phyloP scores from a whole-genome alignment of 2,113 vertebrate species.

The Phaethornis superciliosus region DNA sequence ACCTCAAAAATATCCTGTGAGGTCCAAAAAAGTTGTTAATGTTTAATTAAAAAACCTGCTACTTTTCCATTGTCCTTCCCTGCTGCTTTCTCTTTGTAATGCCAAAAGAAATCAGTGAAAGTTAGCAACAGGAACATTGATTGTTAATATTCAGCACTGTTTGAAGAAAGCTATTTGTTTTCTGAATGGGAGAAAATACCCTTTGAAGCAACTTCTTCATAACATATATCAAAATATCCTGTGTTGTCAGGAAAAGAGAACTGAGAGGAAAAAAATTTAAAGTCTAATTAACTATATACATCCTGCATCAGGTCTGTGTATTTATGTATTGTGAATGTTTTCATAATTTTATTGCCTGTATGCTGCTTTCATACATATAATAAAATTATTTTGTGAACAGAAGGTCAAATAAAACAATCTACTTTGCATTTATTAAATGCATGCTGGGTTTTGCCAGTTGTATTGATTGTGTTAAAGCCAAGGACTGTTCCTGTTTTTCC shows the following conservation, averaged over 20 bases:
- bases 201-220: constrained; percentile 32
- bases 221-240: background rate
- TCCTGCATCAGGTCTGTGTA: constrained; percentile 76
- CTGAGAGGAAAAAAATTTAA: constrained; percentile 12
- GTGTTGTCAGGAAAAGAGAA: constrained; percentile 60
- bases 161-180: constrained; percentile 37
- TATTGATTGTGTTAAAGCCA: background rate
- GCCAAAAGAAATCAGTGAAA: constrained; percentile 35
- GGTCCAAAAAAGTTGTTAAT: constrained; percentile 9
- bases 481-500: background rate
- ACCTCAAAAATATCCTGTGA: background rate
- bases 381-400: constrained; percentile 85
- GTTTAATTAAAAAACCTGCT: constrained; percentile 24
- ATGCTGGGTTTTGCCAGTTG: background rate
- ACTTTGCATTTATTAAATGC: constrained; percentile 69
- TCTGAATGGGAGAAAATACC: constrained; percentile 46
- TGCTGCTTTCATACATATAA: constrained; percentile 84
- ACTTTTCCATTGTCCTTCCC: constrained; percentile 33
- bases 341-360: constrained; percentile 79
- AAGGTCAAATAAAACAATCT: constrained; percentile 58
- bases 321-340: constrained; percentile 79
- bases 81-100: constrained; percentile 24
- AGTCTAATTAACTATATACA: constrained; percentile 49
- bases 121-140: background rate
- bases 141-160: constrained; percentile 34